Conservation (phyloP, 2,113 vertebrate genomes). For the Aspiorhynchus laticeps region DNA sequence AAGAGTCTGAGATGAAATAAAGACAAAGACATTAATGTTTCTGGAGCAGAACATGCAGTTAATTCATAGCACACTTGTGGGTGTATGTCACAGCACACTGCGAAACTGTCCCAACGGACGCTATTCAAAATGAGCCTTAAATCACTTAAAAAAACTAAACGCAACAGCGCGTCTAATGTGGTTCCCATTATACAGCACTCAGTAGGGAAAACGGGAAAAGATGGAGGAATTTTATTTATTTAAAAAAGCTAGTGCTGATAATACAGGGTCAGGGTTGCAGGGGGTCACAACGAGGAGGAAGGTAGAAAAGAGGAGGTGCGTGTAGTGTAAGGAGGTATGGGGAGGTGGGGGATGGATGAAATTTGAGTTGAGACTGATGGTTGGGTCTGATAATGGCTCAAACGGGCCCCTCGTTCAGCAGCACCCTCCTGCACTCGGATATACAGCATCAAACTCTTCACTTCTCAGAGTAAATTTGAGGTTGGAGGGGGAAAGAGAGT, state of each 20-base stretch:
- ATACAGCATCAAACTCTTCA: conserved; percentile 30
- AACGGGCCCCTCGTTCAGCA: conserved; percentile 47
- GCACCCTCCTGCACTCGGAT: conserved; percentile 29
- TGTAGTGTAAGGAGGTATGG: conserved; percentile 33
- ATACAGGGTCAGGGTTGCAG: conserved; percentile 57
- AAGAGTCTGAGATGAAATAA: background rate
- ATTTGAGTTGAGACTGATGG: conserved; percentile 71
- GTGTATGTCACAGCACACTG: background rate
- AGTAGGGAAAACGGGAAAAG: background rate
- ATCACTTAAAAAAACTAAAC: conserved; percentile 45
- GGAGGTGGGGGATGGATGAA: conserved; percentile 52
- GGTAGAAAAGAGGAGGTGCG: conserved; percentile 33
- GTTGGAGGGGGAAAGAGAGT: background rate
- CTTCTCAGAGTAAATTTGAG: background rate
- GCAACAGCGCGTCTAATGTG: background rate
- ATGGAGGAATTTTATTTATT: conserved; percentile 42
- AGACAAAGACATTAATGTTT: background rate
- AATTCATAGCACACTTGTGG: background rate
- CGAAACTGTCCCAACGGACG: background rate
- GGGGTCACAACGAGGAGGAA: conserved; percentile 57
- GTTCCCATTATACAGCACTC: conserved; percentile 9
- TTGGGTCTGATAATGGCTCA: conserved; percentile 68
- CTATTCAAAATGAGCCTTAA: conserved; percentile 11
- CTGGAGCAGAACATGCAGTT: conserved; percentile 54
- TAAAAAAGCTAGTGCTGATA: conserved; percentile 69